Evolutionary conservation across 1,140 invertebrate genomes (phyloP), one percentile per base, ranked within the genome.

Genomic region (Cydia fagiglandana): DNA sequence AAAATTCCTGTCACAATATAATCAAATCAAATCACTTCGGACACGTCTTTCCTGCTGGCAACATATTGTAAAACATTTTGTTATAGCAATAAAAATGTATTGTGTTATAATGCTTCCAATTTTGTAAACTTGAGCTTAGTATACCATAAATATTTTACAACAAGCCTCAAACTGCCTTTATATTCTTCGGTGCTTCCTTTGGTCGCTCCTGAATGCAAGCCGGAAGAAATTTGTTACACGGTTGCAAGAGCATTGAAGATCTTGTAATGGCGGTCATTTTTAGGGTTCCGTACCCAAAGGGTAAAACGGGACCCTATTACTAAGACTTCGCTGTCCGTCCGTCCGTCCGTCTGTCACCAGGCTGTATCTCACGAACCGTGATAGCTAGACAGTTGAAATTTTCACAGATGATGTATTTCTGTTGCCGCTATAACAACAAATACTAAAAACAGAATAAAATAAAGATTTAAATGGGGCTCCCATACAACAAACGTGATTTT

Each of bases 171-270:
- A 85, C 75, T 76, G 76, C 76, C 76, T 47, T 81, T 83, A 84
- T 81, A 77, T 70, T 78, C 73, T 74, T 77, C 80, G 81, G 75
- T 82, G 83, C 82, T 85, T 88, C 85, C 86, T 84, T 61, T 75
- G 53, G 2, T 64, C n/a, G 75, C 53, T 61, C 75, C 64, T 79
- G 77, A 83, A 80, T 77, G 78, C 74, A 73, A 41, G 83, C 82
- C 83, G 84, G 84, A 85, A 83, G 84, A 61, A 83, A 83, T 84
- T 85, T 81, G 84, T 84, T 87, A 84, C 77, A 64, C 78, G 17
- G 61, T 76, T 53, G 47, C 41, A 79, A 76, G 76, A 73, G 75
- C 64, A 77, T 81, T 83, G 75, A 77, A 64, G 45, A 53, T 34
- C 41, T 45, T 1, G 41, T 38, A 6, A 38, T 7, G 5, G 34